These are phyloP conservation scores for Aleiodes alternator DNA, from an alignment of 2,888 invertebrate species.

Conservation along the genomic window DNA sequence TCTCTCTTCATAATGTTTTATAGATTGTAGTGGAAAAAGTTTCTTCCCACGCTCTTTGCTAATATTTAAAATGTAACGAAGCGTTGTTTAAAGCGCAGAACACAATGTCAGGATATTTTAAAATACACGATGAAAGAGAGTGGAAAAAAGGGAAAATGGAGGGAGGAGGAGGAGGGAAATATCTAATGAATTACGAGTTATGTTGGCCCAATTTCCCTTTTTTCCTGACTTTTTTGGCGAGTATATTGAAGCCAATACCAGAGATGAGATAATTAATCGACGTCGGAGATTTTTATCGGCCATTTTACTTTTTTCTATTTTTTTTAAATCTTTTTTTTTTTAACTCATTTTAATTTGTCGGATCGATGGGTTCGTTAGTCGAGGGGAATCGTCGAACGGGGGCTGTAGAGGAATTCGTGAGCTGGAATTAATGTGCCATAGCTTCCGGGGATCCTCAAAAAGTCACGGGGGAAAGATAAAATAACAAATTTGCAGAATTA, in stretches of 20 bases:
- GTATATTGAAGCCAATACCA: background rate
- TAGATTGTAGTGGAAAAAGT: slow-evolving; percentile 28
- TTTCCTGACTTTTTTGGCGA: too few species aligned
- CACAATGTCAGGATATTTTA: slow-evolving; percentile 2
- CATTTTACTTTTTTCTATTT: background rate
- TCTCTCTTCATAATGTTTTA: background rate
- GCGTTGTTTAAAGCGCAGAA: background rate
- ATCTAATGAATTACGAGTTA: too few species aligned
- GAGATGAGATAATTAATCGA: slow-evolving; percentile 8
- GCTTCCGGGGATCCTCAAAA: slow-evolving; percentile 1
- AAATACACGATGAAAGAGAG: background rate
- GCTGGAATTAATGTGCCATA: slow-evolving; percentile 1
- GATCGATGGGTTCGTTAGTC: slow-evolving; percentile 16
- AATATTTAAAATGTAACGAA: slow-evolving; percentile 14
- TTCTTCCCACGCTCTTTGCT: slow-evolving; percentile 41
- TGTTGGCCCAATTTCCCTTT: too few species aligned
- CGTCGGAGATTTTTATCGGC: background rate
- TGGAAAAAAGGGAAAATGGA: background rate
- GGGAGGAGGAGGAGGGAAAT: too few species aligned
- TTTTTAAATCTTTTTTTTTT: background rate
- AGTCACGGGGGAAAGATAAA: background rate
- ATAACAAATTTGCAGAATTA: background rate
- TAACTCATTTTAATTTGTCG: slow-evolving; percentile 19
- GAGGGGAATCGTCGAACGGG: background rate
- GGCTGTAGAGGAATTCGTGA: background rate